Conservation (phyloP, 1,140 invertebrate genomes). For the Trachymyrmex septentrionalis region DNA sequence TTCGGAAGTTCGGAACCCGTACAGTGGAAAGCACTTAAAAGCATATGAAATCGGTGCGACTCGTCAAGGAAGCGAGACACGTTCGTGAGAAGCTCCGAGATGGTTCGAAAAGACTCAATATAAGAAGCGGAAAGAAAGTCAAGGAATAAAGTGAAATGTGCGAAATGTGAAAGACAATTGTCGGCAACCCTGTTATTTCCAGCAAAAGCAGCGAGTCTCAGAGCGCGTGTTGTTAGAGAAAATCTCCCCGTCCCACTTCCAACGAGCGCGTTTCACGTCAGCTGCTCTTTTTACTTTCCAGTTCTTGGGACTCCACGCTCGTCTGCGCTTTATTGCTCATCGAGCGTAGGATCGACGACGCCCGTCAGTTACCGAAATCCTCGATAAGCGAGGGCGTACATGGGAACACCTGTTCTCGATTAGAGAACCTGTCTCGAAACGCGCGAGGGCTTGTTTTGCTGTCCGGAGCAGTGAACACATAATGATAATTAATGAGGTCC, state of each 20-base stretch:
- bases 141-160: neutral
- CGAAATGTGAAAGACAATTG: conserved; percentile 41
- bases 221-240: conserved; percentile 39
- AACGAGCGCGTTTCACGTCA: conserved; percentile 27
- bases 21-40: conserved; percentile 84
- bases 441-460: neutral
- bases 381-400: neutral
- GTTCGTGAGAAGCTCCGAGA: conserved; percentile 50
- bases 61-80: conserved; percentile 45
- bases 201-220: conserved; percentile 53
- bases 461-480: neutral
- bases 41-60: conserved; percentile 73
- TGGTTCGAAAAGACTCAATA: neutral
- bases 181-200: conserved; percentile 59
- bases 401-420: conserved; percentile 47
- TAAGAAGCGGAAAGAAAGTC: neutral
- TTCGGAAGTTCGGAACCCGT: conserved; percentile 65
- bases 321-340: neutral
- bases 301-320: neutral
- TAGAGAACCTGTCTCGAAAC: conserved; percentile 9
- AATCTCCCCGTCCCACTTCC: conserved; percentile 43
- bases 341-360: neutral
- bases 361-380: neutral
- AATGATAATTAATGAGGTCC: conserved; percentile 51
- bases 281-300: conserved; percentile 41